Evolutionary conservation across 2,797 vertebrate genomes (phyloP).

Genomic region (Neoniphon sammara): DNA sequence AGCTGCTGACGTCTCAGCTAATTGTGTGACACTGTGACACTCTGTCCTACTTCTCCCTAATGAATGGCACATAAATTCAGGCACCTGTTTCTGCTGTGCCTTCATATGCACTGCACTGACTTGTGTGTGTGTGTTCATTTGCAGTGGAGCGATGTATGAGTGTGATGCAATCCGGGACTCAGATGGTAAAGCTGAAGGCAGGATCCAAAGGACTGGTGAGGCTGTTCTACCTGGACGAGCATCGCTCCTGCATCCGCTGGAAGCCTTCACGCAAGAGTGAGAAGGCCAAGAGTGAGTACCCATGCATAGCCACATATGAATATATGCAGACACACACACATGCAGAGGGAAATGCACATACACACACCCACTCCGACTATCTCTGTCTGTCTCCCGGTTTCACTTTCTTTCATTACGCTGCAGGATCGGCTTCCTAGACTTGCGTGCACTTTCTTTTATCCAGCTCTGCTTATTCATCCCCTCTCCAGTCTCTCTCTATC

Average conservation of each 20-base stretch:
- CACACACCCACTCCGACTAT: not conserved
- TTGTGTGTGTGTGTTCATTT: slow-evolving; percentile 55
- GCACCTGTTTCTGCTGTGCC: slow-evolving; percentile 66
- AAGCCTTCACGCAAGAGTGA: slow-evolving; percentile 97
- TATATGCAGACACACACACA: not conserved
- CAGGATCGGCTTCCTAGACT: not conserved
- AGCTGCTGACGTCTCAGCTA: slow-evolving; percentile 33
- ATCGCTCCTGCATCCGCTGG: slow-evolving; percentile 97
- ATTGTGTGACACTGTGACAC: slow-evolving; percentile 51
- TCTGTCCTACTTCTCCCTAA: slow-evolving; percentile 55
- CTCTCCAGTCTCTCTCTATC: not conserved
- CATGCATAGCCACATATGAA: slow-evolving; percentile 6
- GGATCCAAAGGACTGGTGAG: slow-evolving; percentile 95
- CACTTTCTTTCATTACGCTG: too few species aligned
- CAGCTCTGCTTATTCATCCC: not conserved
- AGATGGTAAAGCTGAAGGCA: slow-evolving; percentile 98
- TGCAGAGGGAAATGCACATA: too few species aligned
- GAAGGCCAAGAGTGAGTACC: slow-evolving; percentile 96
- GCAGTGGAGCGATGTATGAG: slow-evolving; percentile 99
- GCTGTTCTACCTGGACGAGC: slow-evolving; percentile 98
- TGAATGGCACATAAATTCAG: slow-evolving; percentile 41
- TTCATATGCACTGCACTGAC: slow-evolving; percentile 51
- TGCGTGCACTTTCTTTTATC: not conserved
- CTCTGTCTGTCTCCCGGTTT: slow-evolving; percentile 5
- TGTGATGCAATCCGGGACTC: slow-evolving; percentile 98